Base-by-base conservation (phyloP, 2,888 invertebrate species). In the Rotaria sp. region DNA sequence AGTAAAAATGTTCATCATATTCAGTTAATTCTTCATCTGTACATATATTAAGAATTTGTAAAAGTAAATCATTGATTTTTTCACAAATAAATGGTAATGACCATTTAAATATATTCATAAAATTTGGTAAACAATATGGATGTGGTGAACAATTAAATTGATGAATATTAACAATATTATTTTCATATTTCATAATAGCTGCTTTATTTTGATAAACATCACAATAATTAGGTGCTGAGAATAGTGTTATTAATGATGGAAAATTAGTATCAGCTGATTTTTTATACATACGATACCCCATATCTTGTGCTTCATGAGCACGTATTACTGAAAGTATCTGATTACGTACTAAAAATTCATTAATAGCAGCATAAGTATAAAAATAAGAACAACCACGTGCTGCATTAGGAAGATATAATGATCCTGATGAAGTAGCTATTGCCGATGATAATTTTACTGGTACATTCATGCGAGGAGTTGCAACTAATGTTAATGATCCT, bases 121-220 rank as follows among this genome's bases (percentile, higher is more conserved):
- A 99, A 93, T 99, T 99, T 90, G 99, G 99, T 92, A n/a, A n/a
- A n/a, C n/a, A n/a, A n/a, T n/a, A n/a, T n/a, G n/a, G n/a, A n/a
- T n/a, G n/a, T n/a, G n/a, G 96, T 89, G 97, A 98, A 93, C 97
- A 98, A 93, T 99, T 99, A 93, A 99, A 99, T 93, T 99, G 99
- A 91, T 99, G 94, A 91, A 99, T 99, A 93, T 99, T 99, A 99
- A 99, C 99, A 90, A 99, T 98, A 93, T 99, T 99, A 93, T 99
- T 98, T 93, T 99, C 99, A 93, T 99, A 99, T 93, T 99, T 99
- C 91, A 99, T 94, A 92, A 99, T 98, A 91, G 99, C 99, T 92
- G 99, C 99, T 96, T 93, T 99, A 93, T 99, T 99, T 93, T 99
- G 99, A 93, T 99, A 99, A 89, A 99, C 99, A 93, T 99, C 99